Base-by-base conservation (phyloP, 2,113 vertebrate genomes). In the Lagopus leucura region DNA sequence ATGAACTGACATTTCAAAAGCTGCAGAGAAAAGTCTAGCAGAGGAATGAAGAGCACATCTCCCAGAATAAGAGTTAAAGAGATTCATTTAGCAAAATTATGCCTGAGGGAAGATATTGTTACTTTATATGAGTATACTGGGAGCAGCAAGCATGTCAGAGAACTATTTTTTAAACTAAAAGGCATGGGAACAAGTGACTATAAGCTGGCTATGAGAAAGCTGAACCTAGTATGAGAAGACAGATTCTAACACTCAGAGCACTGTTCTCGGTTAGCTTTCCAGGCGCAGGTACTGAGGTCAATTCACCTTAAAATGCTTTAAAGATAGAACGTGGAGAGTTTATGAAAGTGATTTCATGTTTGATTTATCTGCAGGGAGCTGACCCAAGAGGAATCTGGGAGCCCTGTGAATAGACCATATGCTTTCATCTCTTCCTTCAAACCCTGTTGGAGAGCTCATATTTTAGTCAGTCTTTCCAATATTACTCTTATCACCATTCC, bases 381-480 rank as follows among this genome's bases (percentile, higher is more conserved):
- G 83, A 94, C 89, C 81, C 67, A 84, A 82, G 83, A 92, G 94
- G 73, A 87, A 66, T 74, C 66, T 82, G 58, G 47, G 40, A 92
- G 79, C 47, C 72, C 57, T 84, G 52, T 88, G 93, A 94, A 78
- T 50, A 93, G 82, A 75, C 57, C 82, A 57, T 64, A 77, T 50
- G 67, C 87, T 85, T 95, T 91, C 32, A 92, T 94, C 40, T 86
- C 18, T 75, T 92, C 57, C 48, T 90, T 86, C 43, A 95, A 96
- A 84, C 19, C 24, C 22, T 65, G 88, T 75, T 0, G 1, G 47
- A 92, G 43, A 45, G 58, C 21, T 86, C 8, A 0, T 71, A 82
- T 88, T 60, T 30, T 78, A 69, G 48, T 30, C n/a, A 91, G 25
- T 72, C 76, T 86, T 72, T 36, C 60, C 55, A 45, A 3, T 67